phyloP scores from a whole-genome alignment of 1,140 invertebrate genomes.

The Drosophila simulans region DNA sequence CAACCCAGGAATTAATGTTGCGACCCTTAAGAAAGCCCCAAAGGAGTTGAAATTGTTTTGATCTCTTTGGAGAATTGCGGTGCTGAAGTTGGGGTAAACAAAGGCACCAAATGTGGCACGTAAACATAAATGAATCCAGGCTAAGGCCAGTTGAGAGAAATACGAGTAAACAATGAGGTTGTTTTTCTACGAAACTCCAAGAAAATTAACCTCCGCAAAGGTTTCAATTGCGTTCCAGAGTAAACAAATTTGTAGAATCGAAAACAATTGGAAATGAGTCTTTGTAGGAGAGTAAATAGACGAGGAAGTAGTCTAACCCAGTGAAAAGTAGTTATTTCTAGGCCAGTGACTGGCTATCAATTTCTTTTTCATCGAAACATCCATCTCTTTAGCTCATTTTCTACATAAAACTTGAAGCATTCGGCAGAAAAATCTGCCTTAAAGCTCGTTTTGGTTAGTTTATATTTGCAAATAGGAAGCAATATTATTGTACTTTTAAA shows the following conservation, averaged over 20 bases:
- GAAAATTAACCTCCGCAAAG: slow-evolving; percentile 47
- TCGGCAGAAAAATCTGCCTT: too few relatives aligned
- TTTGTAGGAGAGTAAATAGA: slow-evolving; percentile 16
- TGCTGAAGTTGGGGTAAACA: slow-evolving; percentile 33
- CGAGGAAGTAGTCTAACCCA: slow-evolving; percentile 10
- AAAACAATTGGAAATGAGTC: slow-evolving; percentile 28
- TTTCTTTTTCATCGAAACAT: not conserved
- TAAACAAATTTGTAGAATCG: slow-evolving; percentile 42
- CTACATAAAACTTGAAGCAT: too few relatives aligned
- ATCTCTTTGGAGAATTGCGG: slow-evolving; percentile 2
- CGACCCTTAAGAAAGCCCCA: slow-evolving; percentile 19
- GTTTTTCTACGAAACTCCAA: slow-evolving; percentile 35
- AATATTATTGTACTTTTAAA: not conserved
- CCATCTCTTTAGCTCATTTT: too few relatives aligned
- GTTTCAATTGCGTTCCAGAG: slow-evolving; percentile 39
- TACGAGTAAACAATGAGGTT: slow-evolving; percentile 48
- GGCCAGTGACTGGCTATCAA: not conserved
- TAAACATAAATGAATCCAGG: slow-evolving; percentile 49
- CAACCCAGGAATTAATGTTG: not conserved
- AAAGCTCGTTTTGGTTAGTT: too few relatives aligned
- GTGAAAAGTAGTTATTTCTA: slow-evolving; percentile 12
- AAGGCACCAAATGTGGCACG: slow-evolving; percentile 39
- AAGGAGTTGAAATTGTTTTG: slow-evolving; percentile 17
- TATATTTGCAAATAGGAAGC: too few relatives aligned
- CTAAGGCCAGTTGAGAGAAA: slow-evolving; percentile 46